Evolutionary conservation across 2,797 vertebrate genomes (phyloP), one percentile per base, ranked within the genome.

Genomic region (Telmatherina bonti): DNA sequence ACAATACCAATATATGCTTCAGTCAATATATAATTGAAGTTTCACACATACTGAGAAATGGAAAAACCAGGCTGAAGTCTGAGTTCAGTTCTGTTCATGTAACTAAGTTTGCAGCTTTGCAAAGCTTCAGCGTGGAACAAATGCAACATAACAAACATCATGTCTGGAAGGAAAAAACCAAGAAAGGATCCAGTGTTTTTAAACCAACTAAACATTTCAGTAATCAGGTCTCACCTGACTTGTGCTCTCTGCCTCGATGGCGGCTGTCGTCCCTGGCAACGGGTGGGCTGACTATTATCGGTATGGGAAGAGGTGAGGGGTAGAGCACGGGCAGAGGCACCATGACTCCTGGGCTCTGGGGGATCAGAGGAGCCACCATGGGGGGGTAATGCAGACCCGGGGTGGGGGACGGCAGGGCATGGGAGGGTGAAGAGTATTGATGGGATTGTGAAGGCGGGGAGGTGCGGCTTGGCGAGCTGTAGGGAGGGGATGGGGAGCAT

Each of bases 311-410:
- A 65, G 95, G 93, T 5, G 95, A 90, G 0, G 95, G 88, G 84
- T 97, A 98, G 90, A 98, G 95, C 47, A 98, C 94, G 4, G 97
- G 94, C 73, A 99, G 93, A 0, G 96, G 94, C 55, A 99, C 92
- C 85, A 99, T 88, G 65, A 93, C 88, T 68, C 85, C 81, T 2
- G 89, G 72, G 76, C 86, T 68, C 0, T 81, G 58, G 45, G 73
- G 18, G 41, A 97, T 93, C 62, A 95, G 82, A 0, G 93, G 93
- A 0, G 93, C 87, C 93, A 97, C 93, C 79, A 96, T 92, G 0
- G 94, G 85, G 0, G 96, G 92, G 88, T 96, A 96, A 43, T 93
- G 87, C 67, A 96, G 95, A 73, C 88, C 95, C 90, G 82, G 3
- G 10, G 81, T 68, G 49, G 89, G 1, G 73, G 93, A 90, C 89